A percentile compares a stretch with the other conserved stretches of the same genome.
These are phyloP conservation scores for Spicauda simplicius DNA, from an alignment of 2,888 invertebrate genomes.

Conservation along the genomic window DNA sequence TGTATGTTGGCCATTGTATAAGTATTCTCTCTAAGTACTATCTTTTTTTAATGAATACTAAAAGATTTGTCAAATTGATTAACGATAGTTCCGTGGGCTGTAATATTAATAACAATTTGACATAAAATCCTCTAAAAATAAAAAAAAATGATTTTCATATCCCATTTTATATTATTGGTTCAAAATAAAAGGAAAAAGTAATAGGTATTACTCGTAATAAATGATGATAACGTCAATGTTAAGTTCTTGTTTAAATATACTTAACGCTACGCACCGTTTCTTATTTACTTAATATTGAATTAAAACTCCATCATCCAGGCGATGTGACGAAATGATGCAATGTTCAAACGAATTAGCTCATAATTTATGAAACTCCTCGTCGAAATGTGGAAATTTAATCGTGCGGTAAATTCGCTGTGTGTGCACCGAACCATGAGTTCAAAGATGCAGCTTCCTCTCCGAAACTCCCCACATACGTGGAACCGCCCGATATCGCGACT, in stretches of 20 bases:
- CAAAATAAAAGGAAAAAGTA: too few species aligned
- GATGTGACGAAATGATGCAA: conserved; percentile 10
- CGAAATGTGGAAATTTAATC: conserved; percentile 35
- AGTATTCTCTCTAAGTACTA: too few species aligned
- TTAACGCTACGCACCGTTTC: neutral
- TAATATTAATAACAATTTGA: too few species aligned
- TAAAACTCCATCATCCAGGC: neutral
- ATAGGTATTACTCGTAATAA: too few species aligned
- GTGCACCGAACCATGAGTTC: conserved; percentile 32
- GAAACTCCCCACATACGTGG: conserved; percentile 21
- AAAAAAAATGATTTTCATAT: too few species aligned
- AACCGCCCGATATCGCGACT: conserved; percentile 25
- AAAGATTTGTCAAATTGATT: too few species aligned
- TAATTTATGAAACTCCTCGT: conserved; percentile 21
- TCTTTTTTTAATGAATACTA: too few species aligned
- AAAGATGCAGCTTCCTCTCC: conserved; percentile 31
- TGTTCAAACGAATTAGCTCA: conserved; percentile 28
- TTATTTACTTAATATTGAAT: neutral
- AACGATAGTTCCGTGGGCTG: too few species aligned
- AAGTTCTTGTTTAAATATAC: neutral
- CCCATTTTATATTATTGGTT: too few species aligned
- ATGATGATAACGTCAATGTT: too few species aligned
- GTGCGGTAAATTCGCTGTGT: conserved; percentile 29
- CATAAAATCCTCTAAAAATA: too few species aligned
- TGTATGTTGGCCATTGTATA: too few species aligned